These are phyloP conservation scores for Allygus modestus DNA, from an alignment of 2,888 invertebrate species.

Conservation along the genomic window DNA sequence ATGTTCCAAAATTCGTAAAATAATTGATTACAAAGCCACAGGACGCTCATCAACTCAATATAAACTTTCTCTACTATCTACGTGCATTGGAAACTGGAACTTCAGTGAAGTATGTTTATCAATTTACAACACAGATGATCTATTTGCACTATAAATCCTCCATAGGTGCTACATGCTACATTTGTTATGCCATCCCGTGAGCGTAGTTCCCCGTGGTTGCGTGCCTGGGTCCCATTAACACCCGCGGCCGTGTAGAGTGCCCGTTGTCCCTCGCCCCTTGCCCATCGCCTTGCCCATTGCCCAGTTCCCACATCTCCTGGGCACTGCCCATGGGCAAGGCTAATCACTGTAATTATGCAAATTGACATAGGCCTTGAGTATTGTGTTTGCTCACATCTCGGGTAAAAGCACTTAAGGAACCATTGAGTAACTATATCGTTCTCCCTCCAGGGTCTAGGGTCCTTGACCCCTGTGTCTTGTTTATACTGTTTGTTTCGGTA, in stretches of 20 bases:
- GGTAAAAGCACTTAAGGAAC: background rate
- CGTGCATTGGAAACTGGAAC: too few species aligned
- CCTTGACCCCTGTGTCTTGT: background rate
- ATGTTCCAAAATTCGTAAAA: too few species aligned
- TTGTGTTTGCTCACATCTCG: constrained; percentile 38
- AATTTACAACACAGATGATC: too few species aligned
- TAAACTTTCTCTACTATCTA: too few species aligned
- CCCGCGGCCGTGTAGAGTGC: background rate
- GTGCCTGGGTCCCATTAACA: constrained; percentile 2
- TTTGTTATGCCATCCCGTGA: too few species aligned
- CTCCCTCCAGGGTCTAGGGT: background rate
- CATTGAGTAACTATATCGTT: background rate
- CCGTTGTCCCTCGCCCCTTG: background rate
- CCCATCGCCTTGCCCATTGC: background rate
- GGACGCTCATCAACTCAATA: too few species aligned
- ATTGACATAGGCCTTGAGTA: constrained; percentile 26
- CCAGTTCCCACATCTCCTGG: background rate
- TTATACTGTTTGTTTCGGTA: too few species aligned
- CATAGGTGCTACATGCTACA: too few species aligned
- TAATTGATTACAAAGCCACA: too few species aligned
- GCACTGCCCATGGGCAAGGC: constrained; percentile 12
- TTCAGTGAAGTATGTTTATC: too few species aligned
- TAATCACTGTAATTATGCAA: constrained; percentile 39
- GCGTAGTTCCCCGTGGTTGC: too few species aligned
- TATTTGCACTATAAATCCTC: too few species aligned